These are phyloP conservation scores for Philotrypesis tridentata DNA, from an alignment of 1,140 invertebrate genomes.

Conservation along the genomic window DNA sequence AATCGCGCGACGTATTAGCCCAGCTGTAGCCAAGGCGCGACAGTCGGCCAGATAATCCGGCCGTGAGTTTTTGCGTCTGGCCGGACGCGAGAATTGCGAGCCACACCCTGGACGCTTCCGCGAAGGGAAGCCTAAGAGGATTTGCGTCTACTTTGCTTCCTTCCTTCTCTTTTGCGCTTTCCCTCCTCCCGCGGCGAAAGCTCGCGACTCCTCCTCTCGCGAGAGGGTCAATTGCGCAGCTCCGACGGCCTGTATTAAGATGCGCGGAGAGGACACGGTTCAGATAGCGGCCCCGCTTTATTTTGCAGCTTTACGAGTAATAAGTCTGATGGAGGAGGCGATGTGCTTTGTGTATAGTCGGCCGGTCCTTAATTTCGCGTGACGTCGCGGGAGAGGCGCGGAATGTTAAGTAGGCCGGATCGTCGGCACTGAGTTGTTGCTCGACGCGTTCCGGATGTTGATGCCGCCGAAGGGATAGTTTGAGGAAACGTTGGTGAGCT, in stretches of 20 bases:
- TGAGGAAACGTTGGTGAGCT: too few relatives aligned
- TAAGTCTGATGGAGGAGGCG: constrained; percentile 7
- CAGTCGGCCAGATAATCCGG: constrained; percentile 16
- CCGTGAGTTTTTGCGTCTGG: not conserved
- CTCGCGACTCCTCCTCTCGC: not conserved
- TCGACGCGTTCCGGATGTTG: too few relatives aligned
- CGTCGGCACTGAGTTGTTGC: not conserved
- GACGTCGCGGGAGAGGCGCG: not conserved
- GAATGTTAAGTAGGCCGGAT: constrained; percentile 25
- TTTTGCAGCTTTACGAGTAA: constrained; percentile 11
- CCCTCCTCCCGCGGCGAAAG: not conserved
- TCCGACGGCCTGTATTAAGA: constrained; percentile 13
- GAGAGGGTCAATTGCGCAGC: constrained; percentile 23
- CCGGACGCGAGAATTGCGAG: constrained; percentile 29
- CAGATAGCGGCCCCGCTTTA: not conserved
- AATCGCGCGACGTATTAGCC: constrained; percentile 11
- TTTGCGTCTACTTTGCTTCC: constrained; percentile 38
- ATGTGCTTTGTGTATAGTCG: not conserved
- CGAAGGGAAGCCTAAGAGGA: constrained; percentile 44
- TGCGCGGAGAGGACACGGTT: not conserved
- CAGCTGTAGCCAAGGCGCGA: not conserved
- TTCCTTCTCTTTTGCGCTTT: not conserved
- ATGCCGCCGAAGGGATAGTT: too few relatives aligned
- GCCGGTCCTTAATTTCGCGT: constrained; percentile 21
- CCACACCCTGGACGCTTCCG: constrained; percentile 10